Conservation (phyloP, 2,797 vertebrate genomes). For the Scleropages formosus region DNA sequence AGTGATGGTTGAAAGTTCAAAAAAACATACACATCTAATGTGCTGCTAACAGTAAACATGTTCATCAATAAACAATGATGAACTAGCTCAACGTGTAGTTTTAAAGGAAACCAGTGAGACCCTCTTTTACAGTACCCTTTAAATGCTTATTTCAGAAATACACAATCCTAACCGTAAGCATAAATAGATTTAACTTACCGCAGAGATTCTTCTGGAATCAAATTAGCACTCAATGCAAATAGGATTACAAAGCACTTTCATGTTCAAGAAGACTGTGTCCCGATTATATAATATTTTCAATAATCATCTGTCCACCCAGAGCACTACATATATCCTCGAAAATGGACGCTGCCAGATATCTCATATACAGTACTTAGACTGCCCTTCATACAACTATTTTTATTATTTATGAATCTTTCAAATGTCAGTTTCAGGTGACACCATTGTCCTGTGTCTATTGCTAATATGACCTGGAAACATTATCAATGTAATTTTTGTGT, state of each 20-base stretch:
- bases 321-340: neutral
- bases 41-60: neutral
- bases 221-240: neutral
- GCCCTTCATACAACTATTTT: neutral
- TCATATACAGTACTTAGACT: neutral
- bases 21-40: neutral
- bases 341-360: neutral
- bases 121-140: too few relatives aligned
- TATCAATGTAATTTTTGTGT: neutral
- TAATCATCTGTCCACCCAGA: neutral
- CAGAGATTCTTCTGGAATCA: neutral
- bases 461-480: neutral
- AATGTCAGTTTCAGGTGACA: neutral
- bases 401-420: neutral
- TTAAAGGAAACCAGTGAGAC: too few relatives aligned
- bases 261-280: too few relatives aligned
- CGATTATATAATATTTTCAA: conserved; percentile 8
- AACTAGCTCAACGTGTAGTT: too few relatives aligned
- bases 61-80: neutral
- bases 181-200: neutral
- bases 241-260: neutral
- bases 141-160: neutral
- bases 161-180: neutral
- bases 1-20: neutral
- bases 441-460: neutral